These are phyloP conservation scores for Microcebus jonahi DNA, from an alignment of 2,113 vertebrate genomes.

Conservation along the genomic window DNA sequence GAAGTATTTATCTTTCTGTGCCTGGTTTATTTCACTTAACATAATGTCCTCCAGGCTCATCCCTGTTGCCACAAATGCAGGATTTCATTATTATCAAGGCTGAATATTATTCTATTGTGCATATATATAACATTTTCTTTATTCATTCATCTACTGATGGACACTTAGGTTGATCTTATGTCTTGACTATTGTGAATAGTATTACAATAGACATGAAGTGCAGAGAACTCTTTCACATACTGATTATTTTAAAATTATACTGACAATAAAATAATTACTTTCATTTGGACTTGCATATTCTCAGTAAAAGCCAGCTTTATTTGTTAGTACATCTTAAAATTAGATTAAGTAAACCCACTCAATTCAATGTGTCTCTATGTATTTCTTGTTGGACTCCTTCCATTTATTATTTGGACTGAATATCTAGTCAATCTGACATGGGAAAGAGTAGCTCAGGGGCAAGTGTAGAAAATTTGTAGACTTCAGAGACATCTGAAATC, in stretches of 20 bases:
- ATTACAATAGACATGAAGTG: background rate
- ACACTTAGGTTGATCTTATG: background rate
- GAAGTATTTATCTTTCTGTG: background rate
- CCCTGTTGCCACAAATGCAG: background rate
- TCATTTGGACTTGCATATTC: conserved; percentile 29
- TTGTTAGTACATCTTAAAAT: conserved; percentile 9
- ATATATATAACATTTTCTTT: background rate
- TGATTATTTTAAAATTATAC: background rate
- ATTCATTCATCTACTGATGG: background rate
- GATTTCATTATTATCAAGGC: background rate
- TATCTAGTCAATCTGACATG: background rate
- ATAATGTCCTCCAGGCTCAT: background rate
- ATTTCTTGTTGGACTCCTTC: conserved; percentile 38
- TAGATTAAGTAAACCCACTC: conserved; percentile 8
- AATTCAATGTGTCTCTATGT: background rate
- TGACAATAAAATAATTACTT: conserved; percentile 21
- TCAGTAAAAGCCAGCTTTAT: background rate
- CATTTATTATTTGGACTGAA: conserved; percentile 20
- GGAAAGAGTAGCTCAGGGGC: background rate
- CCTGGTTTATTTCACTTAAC: background rate
- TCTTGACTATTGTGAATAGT: background rate
- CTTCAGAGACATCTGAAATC: conserved; percentile 19
- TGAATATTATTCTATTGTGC: background rate
- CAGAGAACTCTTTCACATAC: background rate
- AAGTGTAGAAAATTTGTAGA: conserved; percentile 28